Evolutionary conservation across 1,140 invertebrate species (phyloP), one percentile per base, ranked within the genome.

Genomic region (Steinernema feltiae): DNA sequence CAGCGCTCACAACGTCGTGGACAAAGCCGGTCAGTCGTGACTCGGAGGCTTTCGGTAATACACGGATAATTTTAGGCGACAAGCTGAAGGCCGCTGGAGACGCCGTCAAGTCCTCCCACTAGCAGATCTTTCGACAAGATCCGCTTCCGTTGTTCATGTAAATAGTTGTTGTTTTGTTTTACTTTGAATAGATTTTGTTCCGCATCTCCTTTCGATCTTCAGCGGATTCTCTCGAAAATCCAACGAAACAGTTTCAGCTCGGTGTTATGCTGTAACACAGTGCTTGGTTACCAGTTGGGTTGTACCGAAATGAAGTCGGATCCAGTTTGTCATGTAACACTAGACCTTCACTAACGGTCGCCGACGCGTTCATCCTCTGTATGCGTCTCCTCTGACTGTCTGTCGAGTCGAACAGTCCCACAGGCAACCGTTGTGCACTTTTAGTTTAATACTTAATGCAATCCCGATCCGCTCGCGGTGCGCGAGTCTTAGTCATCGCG

Each of bases 261-360:
- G 53, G 24, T 3, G 12, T 27, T 63, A 63, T 63, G 53, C 53
- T 63, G 53, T 63, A 63, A 63, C 53, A 63, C n/a, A 7, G 41
- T n/a, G n/a, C n/a, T n/a, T n/a, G n/a, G n/a, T 63, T 63, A 63
- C 53, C 41, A 46, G 41, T n/a, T 41, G 35, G 7, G 7, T 63
- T 63, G 53, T 63, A 63, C 53, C 53, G 53, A 63, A n/a, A n/a
- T n/a, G n/a, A n/a, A 63, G 24, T 63, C 53, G 53, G 53, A 63
- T 63, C 53, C 53, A 63, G 53, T 63, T 63, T 27, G 12, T 46
- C 41, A 46, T 46, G 41, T 27, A 63, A 63, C 53, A 12, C 53
- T 27, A 12, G 12, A 17, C 53, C 24, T 3, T 27, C 53, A 63
- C 24, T 27, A 27, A 27, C 53, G 53, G 24, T 27, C 53, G 53